phyloP scores from a whole-genome alignment of 2,113 vertebrate species.

The Pedetes capensis region DNA sequence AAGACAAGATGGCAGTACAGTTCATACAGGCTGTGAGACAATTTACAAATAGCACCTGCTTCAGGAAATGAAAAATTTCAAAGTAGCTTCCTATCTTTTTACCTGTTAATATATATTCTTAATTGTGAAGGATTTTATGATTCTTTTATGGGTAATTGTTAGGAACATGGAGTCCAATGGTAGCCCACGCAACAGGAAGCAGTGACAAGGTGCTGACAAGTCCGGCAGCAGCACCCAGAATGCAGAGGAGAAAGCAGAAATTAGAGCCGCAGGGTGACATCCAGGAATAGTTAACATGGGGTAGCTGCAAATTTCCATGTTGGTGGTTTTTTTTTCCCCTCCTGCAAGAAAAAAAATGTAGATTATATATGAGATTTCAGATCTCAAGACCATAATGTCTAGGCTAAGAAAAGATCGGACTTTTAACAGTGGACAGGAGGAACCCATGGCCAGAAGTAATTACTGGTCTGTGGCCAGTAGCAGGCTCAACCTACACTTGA shows the following conservation, averaged over 20 bases:
- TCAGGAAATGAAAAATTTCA: constrained; percentile 10
- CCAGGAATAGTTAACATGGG: constrained; percentile 70
- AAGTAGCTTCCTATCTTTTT: constrained; percentile 65
- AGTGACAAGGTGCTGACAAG: constrained; percentile 86
- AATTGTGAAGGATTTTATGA: constrained; percentile 54
- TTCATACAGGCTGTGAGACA: neutral
- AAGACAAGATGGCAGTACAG: accelerated
- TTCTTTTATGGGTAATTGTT: constrained; percentile 69
- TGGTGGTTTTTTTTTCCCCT: neutral
- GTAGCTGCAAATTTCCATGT: constrained; percentile 73
- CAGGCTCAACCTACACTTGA: neutral
- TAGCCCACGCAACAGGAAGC: constrained; percentile 80
- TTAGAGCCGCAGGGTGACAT: constrained; percentile 77
- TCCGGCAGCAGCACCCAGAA: constrained; percentile 81
- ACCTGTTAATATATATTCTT: constrained; percentile 66
- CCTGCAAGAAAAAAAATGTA: constrained; percentile 70
- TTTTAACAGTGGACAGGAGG: neutral
- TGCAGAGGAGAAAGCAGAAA: constrained; percentile 81
- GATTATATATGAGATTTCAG: constrained; percentile 76
- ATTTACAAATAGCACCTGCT: constrained; percentile 11
- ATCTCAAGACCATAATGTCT: constrained; percentile 30
- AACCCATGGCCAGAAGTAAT: constrained; percentile 37
- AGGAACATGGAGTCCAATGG: constrained; percentile 74
- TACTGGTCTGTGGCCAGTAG: neutral
- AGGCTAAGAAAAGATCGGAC: neutral